Conservation (phyloP, 2,797 vertebrate genomes). For the Pelochelys cantorii region DNA sequence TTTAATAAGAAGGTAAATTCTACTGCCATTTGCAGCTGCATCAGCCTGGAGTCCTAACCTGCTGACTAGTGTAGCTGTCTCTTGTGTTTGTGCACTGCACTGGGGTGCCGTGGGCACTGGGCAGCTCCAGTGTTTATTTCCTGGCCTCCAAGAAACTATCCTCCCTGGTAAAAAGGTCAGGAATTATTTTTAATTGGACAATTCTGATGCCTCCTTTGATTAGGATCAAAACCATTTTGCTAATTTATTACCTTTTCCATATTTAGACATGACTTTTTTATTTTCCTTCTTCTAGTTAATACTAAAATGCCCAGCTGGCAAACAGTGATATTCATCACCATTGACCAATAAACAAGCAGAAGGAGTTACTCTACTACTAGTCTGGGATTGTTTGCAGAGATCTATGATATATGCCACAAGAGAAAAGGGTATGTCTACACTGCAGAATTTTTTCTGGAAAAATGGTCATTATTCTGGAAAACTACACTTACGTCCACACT, state of each 20-base stretch:
- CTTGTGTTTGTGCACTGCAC: neutral
- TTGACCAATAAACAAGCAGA: neutral
- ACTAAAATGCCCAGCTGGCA: neutral
- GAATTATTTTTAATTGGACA: conserved; percentile 11
- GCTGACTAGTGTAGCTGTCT: neutral
- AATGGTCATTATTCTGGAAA: no score
- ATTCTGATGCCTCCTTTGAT: neutral
- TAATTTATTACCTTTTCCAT: neutral
- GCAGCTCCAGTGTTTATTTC: neutral
- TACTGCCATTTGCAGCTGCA: neutral
- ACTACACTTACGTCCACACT: no score
- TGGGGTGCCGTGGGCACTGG: neutral
- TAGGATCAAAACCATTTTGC: neutral
- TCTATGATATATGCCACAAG: neutral
- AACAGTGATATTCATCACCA: neutral
- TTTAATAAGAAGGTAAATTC: conserved; percentile 1
- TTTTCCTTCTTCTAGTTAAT: neutral
- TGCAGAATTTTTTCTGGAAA: no score
- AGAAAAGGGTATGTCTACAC: neutral
- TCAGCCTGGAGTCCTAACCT: neutral
- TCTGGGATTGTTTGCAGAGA: neutral
- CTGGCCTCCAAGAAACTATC: neutral
- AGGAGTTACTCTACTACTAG: neutral
- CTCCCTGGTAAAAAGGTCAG: neutral
- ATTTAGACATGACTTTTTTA: neutral